Conservation (phyloP, 1,140 invertebrate species). For the Helicoverpa armigera region DNA sequence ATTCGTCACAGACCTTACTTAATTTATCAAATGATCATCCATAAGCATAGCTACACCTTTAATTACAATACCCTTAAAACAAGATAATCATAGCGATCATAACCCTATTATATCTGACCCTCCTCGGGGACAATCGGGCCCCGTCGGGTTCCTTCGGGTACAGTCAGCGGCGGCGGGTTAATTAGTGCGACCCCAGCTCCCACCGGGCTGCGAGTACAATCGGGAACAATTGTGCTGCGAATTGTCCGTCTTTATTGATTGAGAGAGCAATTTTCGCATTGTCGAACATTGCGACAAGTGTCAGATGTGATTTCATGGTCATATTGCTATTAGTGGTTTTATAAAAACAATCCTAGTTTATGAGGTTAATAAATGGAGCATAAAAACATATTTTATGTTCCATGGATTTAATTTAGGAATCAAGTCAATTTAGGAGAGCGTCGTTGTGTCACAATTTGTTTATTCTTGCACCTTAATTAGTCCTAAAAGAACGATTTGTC, state of each 20-base stretch:
- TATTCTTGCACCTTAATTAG: too few species aligned
- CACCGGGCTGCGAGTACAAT: conserved; percentile 13
- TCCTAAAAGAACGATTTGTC: too few species aligned
- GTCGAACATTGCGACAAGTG: neutral
- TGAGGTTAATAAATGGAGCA: too few species aligned
- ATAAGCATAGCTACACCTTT: neutral
- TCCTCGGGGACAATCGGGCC: neutral
- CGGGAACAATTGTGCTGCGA: conserved; percentile 29
- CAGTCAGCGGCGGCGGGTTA: conserved; percentile 52
- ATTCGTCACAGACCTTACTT: neutral
- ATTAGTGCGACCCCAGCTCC: conserved; percentile 59
- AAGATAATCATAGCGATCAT: conserved; percentile 39
- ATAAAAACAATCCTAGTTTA: too few species aligned
- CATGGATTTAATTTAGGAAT: too few species aligned
- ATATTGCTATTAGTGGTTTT: too few species aligned
- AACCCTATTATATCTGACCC: conserved; percentile 36
- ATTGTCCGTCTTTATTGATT: conserved; percentile 26
- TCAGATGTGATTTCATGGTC: neutral
- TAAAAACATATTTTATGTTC: too few species aligned
- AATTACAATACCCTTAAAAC: conserved; percentile 21
- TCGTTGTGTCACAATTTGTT: too few species aligned
- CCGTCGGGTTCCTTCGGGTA: conserved; percentile 5
- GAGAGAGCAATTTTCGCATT: conserved; percentile 11
- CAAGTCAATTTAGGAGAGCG: too few species aligned
- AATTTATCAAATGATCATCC: neutral